Evolutionary conservation across 2,113 vertebrate genomes (phyloP).

Genomic region (Pterocles gutturalis): DNA sequence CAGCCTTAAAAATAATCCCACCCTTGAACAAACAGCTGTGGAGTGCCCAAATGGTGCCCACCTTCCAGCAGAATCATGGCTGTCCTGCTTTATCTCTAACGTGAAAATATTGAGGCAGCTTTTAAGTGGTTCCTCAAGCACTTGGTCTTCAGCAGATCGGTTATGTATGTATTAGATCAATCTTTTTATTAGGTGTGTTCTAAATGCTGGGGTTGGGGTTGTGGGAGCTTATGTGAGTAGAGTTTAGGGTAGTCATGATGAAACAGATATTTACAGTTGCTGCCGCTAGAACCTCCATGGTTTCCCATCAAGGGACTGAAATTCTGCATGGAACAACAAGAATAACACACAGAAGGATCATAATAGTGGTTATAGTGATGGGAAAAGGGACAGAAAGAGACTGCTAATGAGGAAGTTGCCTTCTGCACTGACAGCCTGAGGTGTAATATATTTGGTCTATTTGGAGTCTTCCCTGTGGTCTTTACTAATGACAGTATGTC

Average conservation of each 20-base stretch:
- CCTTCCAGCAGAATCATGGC: background rate
- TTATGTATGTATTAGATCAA: background rate
- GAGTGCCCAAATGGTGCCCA: background rate
- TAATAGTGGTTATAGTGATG: background rate
- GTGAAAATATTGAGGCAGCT: background rate
- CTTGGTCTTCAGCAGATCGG: background rate
- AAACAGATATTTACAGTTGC: background rate
- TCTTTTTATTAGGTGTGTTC: background rate
- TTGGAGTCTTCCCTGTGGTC: background rate
- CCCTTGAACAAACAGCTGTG: background rate
- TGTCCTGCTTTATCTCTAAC: background rate
- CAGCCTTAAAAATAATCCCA: background rate
- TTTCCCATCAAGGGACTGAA: background rate
- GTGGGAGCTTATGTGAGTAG: background rate
- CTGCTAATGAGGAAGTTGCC: background rate
- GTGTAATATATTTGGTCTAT: background rate
- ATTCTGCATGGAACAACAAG: background rate
- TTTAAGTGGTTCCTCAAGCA: background rate
- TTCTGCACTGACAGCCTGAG: background rate
- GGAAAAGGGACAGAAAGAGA: background rate
- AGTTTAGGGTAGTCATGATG: background rate
- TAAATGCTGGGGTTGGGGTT: background rate
- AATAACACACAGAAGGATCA: background rate
- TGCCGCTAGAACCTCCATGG: background rate
- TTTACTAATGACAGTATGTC: conserved; percentile 5